Evolutionary conservation across 1,140 invertebrate species (phyloP), one percentile per base, ranked within the genome.

Genomic region (Drepana arcuata): DNA sequence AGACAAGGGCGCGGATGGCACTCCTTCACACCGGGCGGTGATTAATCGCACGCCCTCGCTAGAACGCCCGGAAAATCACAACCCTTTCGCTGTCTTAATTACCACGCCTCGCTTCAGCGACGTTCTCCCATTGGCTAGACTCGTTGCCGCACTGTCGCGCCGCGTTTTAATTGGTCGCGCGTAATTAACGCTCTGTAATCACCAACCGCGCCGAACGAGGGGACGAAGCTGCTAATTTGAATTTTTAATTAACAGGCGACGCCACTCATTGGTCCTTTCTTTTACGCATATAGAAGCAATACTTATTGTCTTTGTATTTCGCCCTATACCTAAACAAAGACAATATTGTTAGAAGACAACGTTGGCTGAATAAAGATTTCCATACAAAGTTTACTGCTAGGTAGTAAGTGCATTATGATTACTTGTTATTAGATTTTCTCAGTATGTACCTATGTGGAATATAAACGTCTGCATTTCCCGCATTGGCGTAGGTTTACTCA

Each of bases 61-160:
- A 47, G 37, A 34, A 63, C 63, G 63, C 68, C 64, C 62, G 73
- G 73, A 61, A 81, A 78, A 78, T 71, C 60, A 52, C 71, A 78
- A 78, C 77, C 77, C 74, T 81, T 81, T 74, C 58, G 48, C 58
- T 34, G 60, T 70, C 54, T 77, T 81, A 81, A 81, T 81, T 81
- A 81, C 77, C 69, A 73, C 73, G 69, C 69, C 71, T 69, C 47
- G 65, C 54, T 77, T 71, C 69, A 80, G 69, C 36, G 53, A 16
- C 44, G 64, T 42, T 26, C 52, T 50, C 48, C 67, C 43, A 81
- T 75, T 81, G 73, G 77, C 31, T 42, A 43, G 36, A 9, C 3
- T 4, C 12, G 32, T 43, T 58, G 48, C 40, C 57, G 57, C 54
- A 42, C 42, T 51, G 49, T 65, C 71, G 64, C 67, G 60, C 53